Conservation (phyloP, 2,113 vertebrate species). For the Chamaea fasciata region DNA sequence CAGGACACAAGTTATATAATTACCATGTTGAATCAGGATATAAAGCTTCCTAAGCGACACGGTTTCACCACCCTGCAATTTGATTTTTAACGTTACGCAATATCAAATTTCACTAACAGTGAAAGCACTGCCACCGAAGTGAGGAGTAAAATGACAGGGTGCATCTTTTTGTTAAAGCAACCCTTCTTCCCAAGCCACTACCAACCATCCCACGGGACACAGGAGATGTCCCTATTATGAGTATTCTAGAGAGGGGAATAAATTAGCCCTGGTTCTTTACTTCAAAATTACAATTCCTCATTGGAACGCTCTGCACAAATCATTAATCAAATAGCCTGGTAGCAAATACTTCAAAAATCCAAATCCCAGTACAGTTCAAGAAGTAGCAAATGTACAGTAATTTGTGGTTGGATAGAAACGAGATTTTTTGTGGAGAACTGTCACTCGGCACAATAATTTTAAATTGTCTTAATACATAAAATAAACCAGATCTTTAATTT, state of each 20-base stretch:
- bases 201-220: background rate
- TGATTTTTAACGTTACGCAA: background rate
- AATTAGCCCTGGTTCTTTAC: background rate
- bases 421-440: background rate
- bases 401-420: background rate
- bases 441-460: background rate
- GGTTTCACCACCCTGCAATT: background rate
- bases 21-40: background rate
- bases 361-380: background rate
- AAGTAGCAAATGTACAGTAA: background rate
- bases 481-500: background rate
- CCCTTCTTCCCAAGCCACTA: background rate
- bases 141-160: accelerated
- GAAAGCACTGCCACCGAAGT: background rate
- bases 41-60: background rate
- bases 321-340: background rate
- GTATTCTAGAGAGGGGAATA: background rate
- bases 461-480: background rate
- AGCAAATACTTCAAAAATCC: background rate
- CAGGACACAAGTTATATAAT: background rate
- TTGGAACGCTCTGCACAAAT: background rate
- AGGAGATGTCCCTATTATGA: background rate
- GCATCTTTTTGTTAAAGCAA: background rate
- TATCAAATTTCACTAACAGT: background rate
- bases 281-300: background rate